A percentile compares a stretch with the other conserved stretches of the same genome.
Evolutionary conservation across 2,888 invertebrate genomes (phyloP).

Genomic region (Elysia crispata): DNA sequence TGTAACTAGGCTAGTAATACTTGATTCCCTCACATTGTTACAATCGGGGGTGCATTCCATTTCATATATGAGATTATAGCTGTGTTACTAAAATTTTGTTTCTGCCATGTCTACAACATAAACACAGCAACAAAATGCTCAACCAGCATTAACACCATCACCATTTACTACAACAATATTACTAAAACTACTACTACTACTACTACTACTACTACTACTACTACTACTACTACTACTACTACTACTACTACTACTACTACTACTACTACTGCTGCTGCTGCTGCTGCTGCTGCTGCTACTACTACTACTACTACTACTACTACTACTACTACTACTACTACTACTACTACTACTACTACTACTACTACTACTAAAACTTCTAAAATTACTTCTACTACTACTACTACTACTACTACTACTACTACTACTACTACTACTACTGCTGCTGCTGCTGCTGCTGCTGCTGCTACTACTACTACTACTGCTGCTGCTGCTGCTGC

Average conservation of each 20-base stretch:
- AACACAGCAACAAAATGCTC: too few relatives aligned
- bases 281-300: neutral
- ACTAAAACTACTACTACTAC: too few relatives aligned
- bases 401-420: constrained; percentile 15
- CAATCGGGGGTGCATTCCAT: too few relatives aligned
- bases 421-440: constrained; percentile 18
- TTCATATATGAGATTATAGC: too few relatives aligned
- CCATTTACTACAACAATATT: neutral
- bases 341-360: constrained; percentile 15
- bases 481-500: too few relatives aligned
- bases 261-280: neutral
- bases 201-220: neutral
- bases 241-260: neutral
- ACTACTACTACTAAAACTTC: constrained; percentile 1
- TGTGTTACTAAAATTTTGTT: too few relatives aligned
- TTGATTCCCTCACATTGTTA: too few relatives aligned
- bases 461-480: neutral
- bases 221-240: neutral
- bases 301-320: constrained; percentile 12
- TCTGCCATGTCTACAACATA: too few relatives aligned
- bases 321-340: constrained; percentile 20
- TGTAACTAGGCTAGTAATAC: too few relatives aligned
- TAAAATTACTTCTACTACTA: constrained; percentile 6
- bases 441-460: neutral
- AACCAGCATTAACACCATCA: too few relatives aligned